phyloP scores from a whole-genome alignment of 1,140 invertebrate genomes.

The Polypedilum pembai region DNA sequence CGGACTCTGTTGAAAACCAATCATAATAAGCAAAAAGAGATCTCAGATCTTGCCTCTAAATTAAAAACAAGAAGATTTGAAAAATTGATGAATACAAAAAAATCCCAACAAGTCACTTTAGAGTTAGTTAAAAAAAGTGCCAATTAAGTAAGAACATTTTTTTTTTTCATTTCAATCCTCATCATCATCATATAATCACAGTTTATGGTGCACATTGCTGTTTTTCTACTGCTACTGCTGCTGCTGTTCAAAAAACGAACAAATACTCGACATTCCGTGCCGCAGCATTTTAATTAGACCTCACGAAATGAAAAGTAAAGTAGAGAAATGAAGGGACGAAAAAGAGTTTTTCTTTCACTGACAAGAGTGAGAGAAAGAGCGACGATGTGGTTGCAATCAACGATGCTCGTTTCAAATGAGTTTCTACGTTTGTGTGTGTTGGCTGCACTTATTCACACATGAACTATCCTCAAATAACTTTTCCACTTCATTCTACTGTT shows the following conservation, averaged over 20 bases:
- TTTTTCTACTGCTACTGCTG: no score
- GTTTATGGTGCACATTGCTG: neutral
- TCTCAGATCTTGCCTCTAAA: no score
- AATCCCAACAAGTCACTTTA: neutral
- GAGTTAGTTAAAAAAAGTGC: neutral
- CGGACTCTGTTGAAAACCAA: no score
- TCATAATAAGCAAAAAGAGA: no score
- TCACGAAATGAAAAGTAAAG: neutral
- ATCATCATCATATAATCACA: neutral
- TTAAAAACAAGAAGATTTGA: no score
- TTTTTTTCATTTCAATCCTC: no score
- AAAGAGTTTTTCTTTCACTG: neutral
- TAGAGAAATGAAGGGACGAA: neutral
- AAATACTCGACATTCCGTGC: constrained; percentile 20
- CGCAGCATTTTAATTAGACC: constrained; percentile 26
- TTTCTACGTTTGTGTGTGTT: neutral
- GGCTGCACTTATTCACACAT: constrained; percentile 26
- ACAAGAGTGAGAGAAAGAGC: no score
- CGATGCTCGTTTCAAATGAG: neutral
- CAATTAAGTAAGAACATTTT: neutral
- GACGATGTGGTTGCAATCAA: constrained; percentile 3
- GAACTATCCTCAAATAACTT: constrained; percentile 10
- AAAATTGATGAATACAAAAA: neutral
- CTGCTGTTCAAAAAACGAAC: neutral
- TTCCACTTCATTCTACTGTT: constrained; percentile 10